These are phyloP conservation scores for Australoheros facetus DNA, from an alignment of 2,797 vertebrate genomes.

Conservation along the genomic window DNA sequence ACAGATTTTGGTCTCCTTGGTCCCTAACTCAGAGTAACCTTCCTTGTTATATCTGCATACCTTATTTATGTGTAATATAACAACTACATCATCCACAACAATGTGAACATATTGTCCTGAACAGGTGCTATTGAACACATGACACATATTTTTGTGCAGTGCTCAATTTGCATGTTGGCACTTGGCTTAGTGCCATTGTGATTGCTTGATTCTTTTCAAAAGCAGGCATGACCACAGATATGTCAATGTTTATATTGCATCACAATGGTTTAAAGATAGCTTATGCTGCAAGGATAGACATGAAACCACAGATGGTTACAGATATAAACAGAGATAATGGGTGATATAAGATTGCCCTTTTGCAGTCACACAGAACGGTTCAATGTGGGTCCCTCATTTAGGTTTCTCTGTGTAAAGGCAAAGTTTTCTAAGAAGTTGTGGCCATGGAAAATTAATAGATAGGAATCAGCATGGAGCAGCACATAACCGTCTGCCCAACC, in stretches of 20 bases:
- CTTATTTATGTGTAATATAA: constrained; percentile 67
- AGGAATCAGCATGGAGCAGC: constrained; percentile 62
- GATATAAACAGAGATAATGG: constrained; percentile 45
- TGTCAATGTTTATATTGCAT: constrained; percentile 59
- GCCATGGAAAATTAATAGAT: constrained; percentile 61
- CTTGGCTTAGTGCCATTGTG: constrained; percentile 38
- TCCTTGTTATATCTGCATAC: constrained; percentile 29
- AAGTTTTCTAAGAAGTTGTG: constrained; percentile 29
- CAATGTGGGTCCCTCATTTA: constrained; percentile 45
- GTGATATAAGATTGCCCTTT: constrained; percentile 25
- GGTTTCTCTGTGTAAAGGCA: constrained; percentile 17
- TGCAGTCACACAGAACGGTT: constrained; percentile 39
- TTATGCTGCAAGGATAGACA: constrained; percentile 42
- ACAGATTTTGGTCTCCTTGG: background rate
- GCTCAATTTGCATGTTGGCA: constrained; percentile 30
- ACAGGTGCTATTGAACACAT: constrained; percentile 56
- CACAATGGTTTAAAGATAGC: constrained; percentile 53
- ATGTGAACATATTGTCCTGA: constrained; percentile 41
- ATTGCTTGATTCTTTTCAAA: constrained; percentile 43
- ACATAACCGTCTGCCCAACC: constrained; percentile 31
- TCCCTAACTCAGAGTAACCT: no score
- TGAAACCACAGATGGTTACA: constrained; percentile 48
- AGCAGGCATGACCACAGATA: constrained; percentile 58
- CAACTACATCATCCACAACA: constrained; percentile 44
- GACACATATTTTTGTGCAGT: constrained; percentile 19